A percentile compares a stretch with the other conserved stretches of the same genome.
phyloP scores from a whole-genome alignment of 2,113 vertebrate genomes.

The Sterrhoptilus dennistouni region DNA sequence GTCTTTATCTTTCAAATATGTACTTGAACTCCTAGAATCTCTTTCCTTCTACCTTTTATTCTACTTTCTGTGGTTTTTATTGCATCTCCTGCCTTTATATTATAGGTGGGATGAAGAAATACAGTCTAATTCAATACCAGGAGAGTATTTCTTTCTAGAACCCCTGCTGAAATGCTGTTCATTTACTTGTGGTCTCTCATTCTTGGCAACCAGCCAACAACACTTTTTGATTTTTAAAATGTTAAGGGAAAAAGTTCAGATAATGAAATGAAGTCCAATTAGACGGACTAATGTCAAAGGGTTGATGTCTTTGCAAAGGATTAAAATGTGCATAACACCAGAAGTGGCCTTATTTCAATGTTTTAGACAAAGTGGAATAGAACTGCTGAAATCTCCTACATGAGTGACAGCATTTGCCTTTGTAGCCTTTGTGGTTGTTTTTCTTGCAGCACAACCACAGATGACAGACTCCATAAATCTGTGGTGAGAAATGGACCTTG shows the following conservation, averaged over 20 bases:
- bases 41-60: background rate
- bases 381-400: background rate
- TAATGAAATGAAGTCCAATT: background rate
- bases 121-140: background rate
- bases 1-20: background rate
- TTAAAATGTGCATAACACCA: background rate
- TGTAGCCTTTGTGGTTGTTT: background rate
- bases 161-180: background rate
- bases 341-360: background rate
- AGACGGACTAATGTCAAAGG: background rate
- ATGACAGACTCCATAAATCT: background rate
- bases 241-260: background rate
- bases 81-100: background rate
- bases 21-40: background rate
- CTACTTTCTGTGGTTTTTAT: background rate
- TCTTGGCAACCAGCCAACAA: background rate
- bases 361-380: background rate
- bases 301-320: background rate
- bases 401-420: accelerated
- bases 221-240: background rate
- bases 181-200: background rate
- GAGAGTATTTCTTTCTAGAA: background rate
- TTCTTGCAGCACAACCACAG: background rate
- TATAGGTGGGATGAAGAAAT: background rate
- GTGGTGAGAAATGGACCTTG: background rate